These are phyloP conservation scores for Ceratina calcarata DNA, from an alignment of 1,140 invertebrate genomes.

Conservation along the genomic window DNA sequence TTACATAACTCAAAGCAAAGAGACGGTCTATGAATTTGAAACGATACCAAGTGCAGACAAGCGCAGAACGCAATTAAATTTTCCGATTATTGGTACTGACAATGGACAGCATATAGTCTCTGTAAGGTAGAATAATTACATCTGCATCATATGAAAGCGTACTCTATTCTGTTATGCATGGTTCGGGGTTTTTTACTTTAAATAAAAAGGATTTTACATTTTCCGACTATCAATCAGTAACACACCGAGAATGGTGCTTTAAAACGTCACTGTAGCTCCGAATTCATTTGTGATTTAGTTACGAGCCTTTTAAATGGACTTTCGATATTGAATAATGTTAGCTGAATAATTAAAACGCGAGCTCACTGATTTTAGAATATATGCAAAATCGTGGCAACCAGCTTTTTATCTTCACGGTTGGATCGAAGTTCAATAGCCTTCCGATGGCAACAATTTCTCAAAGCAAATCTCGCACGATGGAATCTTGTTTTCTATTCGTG, in stretches of 20 bases:
- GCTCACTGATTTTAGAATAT: too few species aligned
- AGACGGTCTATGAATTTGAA: background rate
- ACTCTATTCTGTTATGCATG: background rate
- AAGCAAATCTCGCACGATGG: too few species aligned
- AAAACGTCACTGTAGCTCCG: background rate
- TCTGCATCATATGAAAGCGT: background rate
- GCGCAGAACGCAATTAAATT: background rate
- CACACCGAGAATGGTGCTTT: background rate
- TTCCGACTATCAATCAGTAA: background rate
- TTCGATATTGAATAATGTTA: too few species aligned
- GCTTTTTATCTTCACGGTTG: too few species aligned
- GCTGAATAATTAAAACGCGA: too few species aligned
- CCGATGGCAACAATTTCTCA: background rate
- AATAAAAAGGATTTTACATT: background rate
- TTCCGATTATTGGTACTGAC: background rate
- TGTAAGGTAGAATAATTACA: constrained; percentile 20
- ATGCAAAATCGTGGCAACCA: too few species aligned
- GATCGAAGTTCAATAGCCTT: background rate
- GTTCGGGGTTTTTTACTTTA: background rate
- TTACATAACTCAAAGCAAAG: background rate
- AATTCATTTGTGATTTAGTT: background rate
- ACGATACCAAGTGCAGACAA: background rate
- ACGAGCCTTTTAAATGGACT: too few species aligned
- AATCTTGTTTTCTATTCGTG: background rate
- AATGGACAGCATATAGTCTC: background rate